Base-by-base conservation (phyloP, 2,113 vertebrate genomes). In the Paraplagusia blochii region DNA sequence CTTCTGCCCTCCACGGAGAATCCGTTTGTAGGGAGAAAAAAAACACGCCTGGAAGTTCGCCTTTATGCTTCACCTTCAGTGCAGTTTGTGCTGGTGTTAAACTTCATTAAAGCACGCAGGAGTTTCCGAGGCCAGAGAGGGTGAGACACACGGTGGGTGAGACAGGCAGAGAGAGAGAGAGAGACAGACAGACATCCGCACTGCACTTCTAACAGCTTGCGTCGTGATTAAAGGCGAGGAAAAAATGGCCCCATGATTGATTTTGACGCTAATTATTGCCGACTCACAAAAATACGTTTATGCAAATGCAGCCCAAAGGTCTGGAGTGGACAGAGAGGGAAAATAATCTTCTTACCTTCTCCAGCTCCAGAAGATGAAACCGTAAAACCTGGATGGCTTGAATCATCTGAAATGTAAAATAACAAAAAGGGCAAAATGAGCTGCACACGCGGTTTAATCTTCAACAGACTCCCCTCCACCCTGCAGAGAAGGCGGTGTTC, bases 331-430 rank as follows among this genome's bases (percentile, higher is more conserved):
- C 89, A 91, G 85, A 47, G 44, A 67, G 74, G 22, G 22, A 29
- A 29, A 29, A 29, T 29, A 29, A 29, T 29, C 22, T n/a, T 90
- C 92, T 95, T 97, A 99, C 96, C 96, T 99, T 98, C 89, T 98
- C 96, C 91, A 98, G 93, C 92, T 98, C 96, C 95, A 98, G 89
- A 83, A 98, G 94, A 95, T 98, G 96, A 94, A 98, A 98, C 88
- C 95, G 94, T 95, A 98, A 95, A 93, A 98, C 96, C 94, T 98
- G 96, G 94, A 98, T 98, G 90, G 96, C 96, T 96, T 98, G 96
- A 83, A 98, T 98, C 95, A 98, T 98, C 96, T 98, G 93, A 82
- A 94, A 92, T 92, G 77, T 88, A 90, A 88, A 92, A 86, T 76
- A 73, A 88, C 38, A 51, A 76, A 76, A 85, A 83, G 63, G 29